Base-by-base conservation (phyloP, 2,113 vertebrate species). In the Calyptommatus sinebrachiatus region DNA sequence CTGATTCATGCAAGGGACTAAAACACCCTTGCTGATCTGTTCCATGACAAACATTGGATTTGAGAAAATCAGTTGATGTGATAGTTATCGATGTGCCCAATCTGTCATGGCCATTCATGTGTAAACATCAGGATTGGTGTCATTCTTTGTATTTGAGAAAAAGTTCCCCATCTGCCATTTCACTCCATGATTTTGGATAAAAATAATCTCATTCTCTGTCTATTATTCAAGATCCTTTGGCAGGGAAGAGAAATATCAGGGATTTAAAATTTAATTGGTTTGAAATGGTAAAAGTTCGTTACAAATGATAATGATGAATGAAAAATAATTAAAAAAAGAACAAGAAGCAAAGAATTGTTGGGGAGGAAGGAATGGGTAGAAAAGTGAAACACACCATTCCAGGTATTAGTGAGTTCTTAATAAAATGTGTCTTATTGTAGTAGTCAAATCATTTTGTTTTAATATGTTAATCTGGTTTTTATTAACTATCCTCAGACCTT, bases 371-470 rank as follows among this genome's bases (percentile, higher is more conserved):
- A 7, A 71, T 14, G 10, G 7, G 20, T 7, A 16, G 1, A 7
- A 5, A 10, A 7, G 3, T 29, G 31, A 26, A 7, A 1, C 26
- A 66, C n/a, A 76, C 61, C 76, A 5, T 65, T 48, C 31, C 8
- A 72, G 21, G 84, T 48, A 26, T 53, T 8, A 69, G 73, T 26
- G 31, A 71, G 71, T 50, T 41, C 73, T 73, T 41, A 4, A 8
- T 65, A 35, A 2, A 20, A 41, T 2, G 76, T 26, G 18, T 50
- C 68, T 83, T 4, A 35, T n/a, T 35, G n/a, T 35, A 5, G 75
- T 74, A 72, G 82, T 84, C 79, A 41, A 68, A 85, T 5, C 35
- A 41, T 41, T 41, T 41, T 41, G 35, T 41, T 41, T 5, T 41
- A 41, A 41, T 41, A 41, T 41, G 35, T 41, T 41, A 41, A 41